These are phyloP conservation scores for Cossypha heuglini DNA, from an alignment of 2,797 vertebrate genomes.

Conservation along the genomic window DNA sequence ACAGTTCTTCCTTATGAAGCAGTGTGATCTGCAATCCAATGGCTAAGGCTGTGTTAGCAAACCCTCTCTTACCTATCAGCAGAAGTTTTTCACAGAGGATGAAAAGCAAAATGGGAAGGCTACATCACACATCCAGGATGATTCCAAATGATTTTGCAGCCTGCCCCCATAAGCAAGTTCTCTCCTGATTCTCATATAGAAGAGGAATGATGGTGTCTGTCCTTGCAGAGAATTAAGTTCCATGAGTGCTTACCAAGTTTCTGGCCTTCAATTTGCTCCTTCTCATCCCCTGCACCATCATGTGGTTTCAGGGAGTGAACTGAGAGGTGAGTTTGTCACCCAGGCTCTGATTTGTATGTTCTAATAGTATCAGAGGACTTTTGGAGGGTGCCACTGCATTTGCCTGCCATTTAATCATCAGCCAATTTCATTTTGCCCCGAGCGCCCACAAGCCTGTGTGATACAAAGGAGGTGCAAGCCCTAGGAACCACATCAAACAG, in stretches of 20 bases:
- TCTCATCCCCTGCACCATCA: not conserved
- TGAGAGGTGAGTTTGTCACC: not conserved
- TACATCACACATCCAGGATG: not conserved
- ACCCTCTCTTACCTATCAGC: not conserved
- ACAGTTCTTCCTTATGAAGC: not conserved
- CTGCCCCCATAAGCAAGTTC: not conserved
- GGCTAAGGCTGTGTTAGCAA: not conserved
- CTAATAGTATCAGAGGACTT: not conserved
- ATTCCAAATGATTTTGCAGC: not conserved
- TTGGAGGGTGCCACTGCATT: not conserved
- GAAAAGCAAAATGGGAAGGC: not conserved
- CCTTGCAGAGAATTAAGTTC: not conserved
- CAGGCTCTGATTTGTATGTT: not conserved
- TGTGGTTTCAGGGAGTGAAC: not conserved
- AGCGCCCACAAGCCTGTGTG: not conserved
- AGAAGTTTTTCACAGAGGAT: not conserved
- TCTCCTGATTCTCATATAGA: not conserved
- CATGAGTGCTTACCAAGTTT: not conserved
- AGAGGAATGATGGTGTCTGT: not conserved
- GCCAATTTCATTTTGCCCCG: not conserved
- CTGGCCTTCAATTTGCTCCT: not conserved
- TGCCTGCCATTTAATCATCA: not conserved
- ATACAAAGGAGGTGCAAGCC: not conserved
- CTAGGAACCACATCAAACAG: slow-evolving; percentile 39
- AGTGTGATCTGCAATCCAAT: not conserved